Evolutionary conservation across 2,888 invertebrate genomes (phyloP).

Genomic region (Enchytraeus crypticus): DNA sequence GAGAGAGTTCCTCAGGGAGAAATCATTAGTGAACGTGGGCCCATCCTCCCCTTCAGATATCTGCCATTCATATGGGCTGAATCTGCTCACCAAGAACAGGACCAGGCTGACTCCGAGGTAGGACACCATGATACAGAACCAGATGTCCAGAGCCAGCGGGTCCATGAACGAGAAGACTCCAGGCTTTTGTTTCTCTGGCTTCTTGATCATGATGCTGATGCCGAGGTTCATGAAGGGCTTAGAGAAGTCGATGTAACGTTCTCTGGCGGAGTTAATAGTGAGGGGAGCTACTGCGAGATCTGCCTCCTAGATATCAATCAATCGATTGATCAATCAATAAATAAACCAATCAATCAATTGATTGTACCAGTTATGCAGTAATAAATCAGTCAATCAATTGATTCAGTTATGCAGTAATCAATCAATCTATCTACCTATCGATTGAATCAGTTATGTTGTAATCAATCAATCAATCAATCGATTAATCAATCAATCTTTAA

Average conservation of each 20-base stretch:
- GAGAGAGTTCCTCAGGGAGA: slow-evolving; percentile 79
- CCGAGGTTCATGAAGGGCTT: too few species aligned
- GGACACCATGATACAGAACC: slow-evolving; percentile 76
- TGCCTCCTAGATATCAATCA: slow-evolving; percentile 35
- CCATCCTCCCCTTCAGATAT: slow-evolving; percentile 31
- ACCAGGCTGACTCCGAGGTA: slow-evolving; percentile 94
- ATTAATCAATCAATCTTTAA: neutral
- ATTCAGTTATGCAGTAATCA: too few species aligned
- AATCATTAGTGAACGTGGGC: slow-evolving; percentile 31
- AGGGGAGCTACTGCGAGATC: too few species aligned
- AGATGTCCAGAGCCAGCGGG: slow-evolving; percentile 92
- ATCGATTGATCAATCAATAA: neutral
- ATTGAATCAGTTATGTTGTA: too few species aligned
- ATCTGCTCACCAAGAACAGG: slow-evolving; percentile 86
- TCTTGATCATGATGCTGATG: too few species aligned
- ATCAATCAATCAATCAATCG: neutral
- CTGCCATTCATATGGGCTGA: slow-evolving; percentile 95
- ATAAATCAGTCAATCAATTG: neutral
- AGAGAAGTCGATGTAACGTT: slow-evolving; percentile 89
- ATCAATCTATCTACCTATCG: too few species aligned
- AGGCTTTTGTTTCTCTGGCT: too few species aligned
- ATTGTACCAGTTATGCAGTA: neutral
- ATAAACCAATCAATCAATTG: neutral
- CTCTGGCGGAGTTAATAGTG: slow-evolving; percentile 84
- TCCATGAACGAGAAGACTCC: slow-evolving; percentile 95